phyloP scores from a whole-genome alignment of 2,797 vertebrate genomes.

The Myotis myotis region DNA sequence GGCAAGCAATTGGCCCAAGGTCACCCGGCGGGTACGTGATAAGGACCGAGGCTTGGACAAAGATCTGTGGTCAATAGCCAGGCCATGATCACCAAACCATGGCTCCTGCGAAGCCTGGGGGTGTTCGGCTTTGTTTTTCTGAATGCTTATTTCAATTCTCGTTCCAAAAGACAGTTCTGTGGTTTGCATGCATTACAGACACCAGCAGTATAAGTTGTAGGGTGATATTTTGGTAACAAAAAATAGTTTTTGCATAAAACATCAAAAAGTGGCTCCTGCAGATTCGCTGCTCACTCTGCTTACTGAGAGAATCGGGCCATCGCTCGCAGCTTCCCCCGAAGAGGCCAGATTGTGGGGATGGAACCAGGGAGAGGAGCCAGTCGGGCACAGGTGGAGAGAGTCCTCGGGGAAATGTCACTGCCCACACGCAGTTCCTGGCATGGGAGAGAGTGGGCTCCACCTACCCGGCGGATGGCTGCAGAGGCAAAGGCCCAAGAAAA shows the following conservation, averaged over 20 bases:
- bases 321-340: neutral
- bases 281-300: neutral
- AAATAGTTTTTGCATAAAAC: slow-evolving; percentile 45
- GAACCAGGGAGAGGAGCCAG: neutral
- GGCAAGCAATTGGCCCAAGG: neutral
- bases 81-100: neutral
- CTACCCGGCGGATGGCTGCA: accelerated
- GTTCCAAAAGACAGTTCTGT: neutral
- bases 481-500: neutral
- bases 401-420: neutral
- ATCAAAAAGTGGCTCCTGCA: neutral
- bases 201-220: neutral
- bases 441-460: neutral
- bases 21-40: neutral
- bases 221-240: slow-evolving; percentile 51
- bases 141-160: neutral
- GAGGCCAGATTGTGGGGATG: neutral
- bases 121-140: neutral
- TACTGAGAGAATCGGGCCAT: neutral
- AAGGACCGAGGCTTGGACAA: neutral
- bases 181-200: slow-evolving; percentile 8
- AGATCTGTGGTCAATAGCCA: neutral
- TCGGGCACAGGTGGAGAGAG: neutral
- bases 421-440: neutral
- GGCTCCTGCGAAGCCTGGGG: neutral